phyloP scores from a whole-genome alignment of 2,888 invertebrate species.

The Hydraecia micacea region DNA sequence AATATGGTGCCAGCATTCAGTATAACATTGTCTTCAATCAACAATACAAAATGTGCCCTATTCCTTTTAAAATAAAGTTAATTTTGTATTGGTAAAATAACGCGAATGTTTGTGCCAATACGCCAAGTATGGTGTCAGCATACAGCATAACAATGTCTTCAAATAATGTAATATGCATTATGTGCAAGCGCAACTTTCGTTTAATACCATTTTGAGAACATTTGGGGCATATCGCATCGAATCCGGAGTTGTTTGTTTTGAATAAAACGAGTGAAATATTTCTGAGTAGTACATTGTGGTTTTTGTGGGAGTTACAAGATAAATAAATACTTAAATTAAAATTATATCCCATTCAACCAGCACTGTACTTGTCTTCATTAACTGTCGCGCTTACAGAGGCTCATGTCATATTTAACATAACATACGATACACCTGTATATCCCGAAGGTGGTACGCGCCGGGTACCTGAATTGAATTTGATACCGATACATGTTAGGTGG shows the following conservation, averaged over 20 bases:
- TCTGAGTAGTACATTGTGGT: neutral
- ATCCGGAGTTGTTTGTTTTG: constrained; percentile 14
- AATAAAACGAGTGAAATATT: constrained; percentile 29
- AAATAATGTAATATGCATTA: constrained; percentile 14
- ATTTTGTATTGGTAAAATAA: neutral
- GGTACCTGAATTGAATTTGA: no score
- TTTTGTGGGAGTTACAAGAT: neutral
- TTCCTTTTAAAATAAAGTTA: fast-evolving
- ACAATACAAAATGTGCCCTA: neutral
- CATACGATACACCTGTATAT: no score
- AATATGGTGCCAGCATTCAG: neutral
- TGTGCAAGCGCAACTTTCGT: constrained; percentile 40
- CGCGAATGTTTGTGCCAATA: neutral
- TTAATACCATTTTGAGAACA: constrained; percentile 54
- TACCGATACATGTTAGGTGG: no score
- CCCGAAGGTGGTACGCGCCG: no score
- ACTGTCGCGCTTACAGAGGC: neutral
- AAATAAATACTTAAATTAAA: neutral
- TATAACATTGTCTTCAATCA: neutral
- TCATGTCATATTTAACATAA: no score
- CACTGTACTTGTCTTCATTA: neutral
- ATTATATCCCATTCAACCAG: no score
- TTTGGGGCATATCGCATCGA: constrained; percentile 42
- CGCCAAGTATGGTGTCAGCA: neutral
- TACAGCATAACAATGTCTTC: neutral